Percentiles rank a stretch among this genome's conserved stretches.
These are phyloP conservation scores for Orchestes rusci DNA, from an alignment of 2,888 invertebrate species.

Conservation along the genomic window DNA sequence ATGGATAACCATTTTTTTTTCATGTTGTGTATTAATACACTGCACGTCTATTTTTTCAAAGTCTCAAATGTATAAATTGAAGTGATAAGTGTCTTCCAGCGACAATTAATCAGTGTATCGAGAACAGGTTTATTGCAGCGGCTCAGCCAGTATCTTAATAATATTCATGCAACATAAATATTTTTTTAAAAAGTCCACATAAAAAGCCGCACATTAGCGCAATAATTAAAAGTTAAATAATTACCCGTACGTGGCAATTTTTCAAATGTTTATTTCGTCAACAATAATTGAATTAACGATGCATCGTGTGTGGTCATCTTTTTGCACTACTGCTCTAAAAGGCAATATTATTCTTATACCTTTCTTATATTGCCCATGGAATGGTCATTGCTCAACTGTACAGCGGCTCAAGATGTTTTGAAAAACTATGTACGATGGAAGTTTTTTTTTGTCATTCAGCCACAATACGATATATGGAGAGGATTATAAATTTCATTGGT, in stretches of 20 bases:
- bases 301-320: slow-evolving; percentile 34
- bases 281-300: slow-evolving; percentile 25
- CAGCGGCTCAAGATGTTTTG: slow-evolving; percentile 19
- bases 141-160: too few species aligned
- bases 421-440: slow-evolving; percentile 20
- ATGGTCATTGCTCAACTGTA: slow-evolving; percentile 24
- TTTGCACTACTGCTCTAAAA: slow-evolving; percentile 29
- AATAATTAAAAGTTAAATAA: slow-evolving; percentile 12
- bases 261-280: slow-evolving; percentile 36
- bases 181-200: too few species aligned
- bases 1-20: too few species aligned
- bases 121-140: too few species aligned
- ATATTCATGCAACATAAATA: too few species aligned
- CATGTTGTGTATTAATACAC: too few species aligned
- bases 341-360: slow-evolving; percentile 31
- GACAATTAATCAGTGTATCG: too few species aligned
- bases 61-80: too few species aligned
- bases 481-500: slow-evolving; percentile 24
- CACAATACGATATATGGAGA: slow-evolving; percentile 20
- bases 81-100: too few species aligned
- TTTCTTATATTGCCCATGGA: slow-evolving; percentile 23
- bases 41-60: too few species aligned
- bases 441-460: slow-evolving; percentile 19
- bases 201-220: too few species aligned
- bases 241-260: slow-evolving; percentile 36